These are phyloP conservation scores for Elanoides forficatus DNA, from an alignment of 2,113 vertebrate genomes.

Conservation along the genomic window DNA sequence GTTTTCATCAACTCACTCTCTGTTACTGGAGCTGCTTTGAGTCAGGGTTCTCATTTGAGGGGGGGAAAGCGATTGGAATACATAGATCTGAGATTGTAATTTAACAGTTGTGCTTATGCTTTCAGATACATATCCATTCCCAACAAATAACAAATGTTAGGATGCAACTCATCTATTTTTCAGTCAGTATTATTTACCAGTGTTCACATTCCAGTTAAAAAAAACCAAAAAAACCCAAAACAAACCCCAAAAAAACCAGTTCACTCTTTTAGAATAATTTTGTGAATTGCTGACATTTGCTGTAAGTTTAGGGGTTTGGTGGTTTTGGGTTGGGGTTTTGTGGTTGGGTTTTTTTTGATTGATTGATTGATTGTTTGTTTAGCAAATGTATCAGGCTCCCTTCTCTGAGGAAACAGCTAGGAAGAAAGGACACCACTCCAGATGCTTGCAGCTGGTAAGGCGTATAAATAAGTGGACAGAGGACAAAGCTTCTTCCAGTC, in stretches of 20 bases:
- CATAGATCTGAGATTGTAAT: background rate
- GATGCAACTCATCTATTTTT: background rate
- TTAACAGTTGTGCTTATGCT: background rate
- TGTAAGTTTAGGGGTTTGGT: background rate
- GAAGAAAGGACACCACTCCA: background rate
- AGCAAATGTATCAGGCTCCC: background rate
- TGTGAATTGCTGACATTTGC: background rate
- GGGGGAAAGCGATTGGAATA: background rate
- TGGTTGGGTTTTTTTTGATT: background rate
- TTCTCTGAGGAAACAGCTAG: background rate
- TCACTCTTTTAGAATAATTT: background rate
- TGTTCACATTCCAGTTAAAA: background rate
- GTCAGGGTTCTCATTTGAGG: slow-evolving; percentile 53
- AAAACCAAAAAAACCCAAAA: too few species aligned
- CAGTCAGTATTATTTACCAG: background rate
- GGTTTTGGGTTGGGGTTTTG: background rate
- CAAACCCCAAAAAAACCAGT: too few species aligned
- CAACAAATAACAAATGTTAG: background rate
- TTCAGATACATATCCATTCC: background rate
- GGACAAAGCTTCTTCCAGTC: background rate
- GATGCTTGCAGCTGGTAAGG: background rate
- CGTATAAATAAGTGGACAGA: background rate
- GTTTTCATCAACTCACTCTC: slow-evolving; percentile 75
- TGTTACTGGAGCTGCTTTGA: slow-evolving; percentile 67
- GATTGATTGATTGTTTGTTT: background rate